These are phyloP conservation scores for Drosophila cognata DNA, from an alignment of 2,888 invertebrate species.

Conservation along the genomic window DNA sequence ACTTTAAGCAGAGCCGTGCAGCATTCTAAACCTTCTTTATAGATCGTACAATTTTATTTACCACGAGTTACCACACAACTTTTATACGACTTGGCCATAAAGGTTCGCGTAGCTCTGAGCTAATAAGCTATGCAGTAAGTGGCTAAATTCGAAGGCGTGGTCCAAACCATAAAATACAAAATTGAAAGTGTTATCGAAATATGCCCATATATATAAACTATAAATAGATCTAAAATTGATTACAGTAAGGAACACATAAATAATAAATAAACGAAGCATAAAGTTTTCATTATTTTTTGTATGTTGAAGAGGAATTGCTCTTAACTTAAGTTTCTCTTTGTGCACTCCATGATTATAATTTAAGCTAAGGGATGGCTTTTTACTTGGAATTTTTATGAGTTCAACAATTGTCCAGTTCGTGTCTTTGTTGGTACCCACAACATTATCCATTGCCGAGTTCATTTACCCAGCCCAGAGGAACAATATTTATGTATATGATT, in stretches of 20 bases:
- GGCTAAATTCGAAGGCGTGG: constrained; percentile 47
- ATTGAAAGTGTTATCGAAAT: constrained; percentile 28
- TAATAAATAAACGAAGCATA: not conserved
- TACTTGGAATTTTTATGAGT: constrained; percentile 21
- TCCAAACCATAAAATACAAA: constrained; percentile 40
- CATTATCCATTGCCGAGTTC: constrained; percentile 36
- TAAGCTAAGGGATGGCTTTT: constrained; percentile 32
- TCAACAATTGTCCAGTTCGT: constrained; percentile 26
- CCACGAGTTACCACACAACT: constrained; percentile 21
- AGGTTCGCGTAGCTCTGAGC: constrained; percentile 37
- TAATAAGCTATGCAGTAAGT: constrained; percentile 30
- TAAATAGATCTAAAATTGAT: constrained; percentile 19
- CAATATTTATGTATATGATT: constrained; percentile 42
- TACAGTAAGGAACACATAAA: constrained; percentile 3
- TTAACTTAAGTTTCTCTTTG: not conserved
- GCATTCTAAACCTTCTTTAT: constrained; percentile 15
- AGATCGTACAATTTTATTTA: constrained; percentile 36
- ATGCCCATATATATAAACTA: constrained; percentile 12
- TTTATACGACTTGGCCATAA: constrained; percentile 42
- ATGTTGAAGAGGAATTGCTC: not conserved
- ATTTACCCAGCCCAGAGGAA: constrained; percentile 28
- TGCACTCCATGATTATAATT: not conserved
- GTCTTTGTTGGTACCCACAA: constrained; percentile 12
- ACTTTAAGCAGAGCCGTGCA: constrained; percentile 38
- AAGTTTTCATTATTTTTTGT: not conserved